Percentiles rank a stretch among this genome's conserved stretches.
Conservation (phyloP, 2,113 vertebrate genomes). For the Pontoporia blainvillei region DNA sequence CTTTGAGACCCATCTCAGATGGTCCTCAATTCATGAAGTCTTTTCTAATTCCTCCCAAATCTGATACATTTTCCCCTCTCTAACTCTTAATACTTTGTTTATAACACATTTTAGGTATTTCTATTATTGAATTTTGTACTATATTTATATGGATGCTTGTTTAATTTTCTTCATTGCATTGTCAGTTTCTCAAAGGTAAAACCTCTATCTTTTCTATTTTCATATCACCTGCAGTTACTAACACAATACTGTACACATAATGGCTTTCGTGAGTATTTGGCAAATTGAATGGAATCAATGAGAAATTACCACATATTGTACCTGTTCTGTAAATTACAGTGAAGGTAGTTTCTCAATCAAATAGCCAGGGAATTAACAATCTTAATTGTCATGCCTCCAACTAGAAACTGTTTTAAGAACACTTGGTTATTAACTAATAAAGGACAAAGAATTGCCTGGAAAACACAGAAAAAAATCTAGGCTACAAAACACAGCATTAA, state of each 20-base stretch:
- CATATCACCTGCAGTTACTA: not conserved
- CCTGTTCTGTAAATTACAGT: not conserved
- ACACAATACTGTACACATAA: not conserved
- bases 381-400: not conserved
- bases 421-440: not conserved
- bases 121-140: not conserved
- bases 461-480: not conserved
- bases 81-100: not conserved
- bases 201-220: not conserved
- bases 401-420: not conserved
- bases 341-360: not conserved
- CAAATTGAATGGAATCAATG: not conserved
- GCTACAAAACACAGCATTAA: not conserved
- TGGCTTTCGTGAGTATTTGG: not conserved
- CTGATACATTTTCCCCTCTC: not conserved
- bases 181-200: not conserved
- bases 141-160: not conserved
- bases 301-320: not conserved
- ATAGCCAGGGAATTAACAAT: not conserved
- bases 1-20: not conserved
- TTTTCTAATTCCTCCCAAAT: not conserved
- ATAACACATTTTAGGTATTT: not conserved
- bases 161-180: not conserved
- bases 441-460: not conserved
- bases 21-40: not conserved